A percentile compares a stretch with the other conserved stretches of the same genome.
Conservation (phyloP, 2,113 vertebrate genomes). For the Girardinichthys multiradiatus region DNA sequence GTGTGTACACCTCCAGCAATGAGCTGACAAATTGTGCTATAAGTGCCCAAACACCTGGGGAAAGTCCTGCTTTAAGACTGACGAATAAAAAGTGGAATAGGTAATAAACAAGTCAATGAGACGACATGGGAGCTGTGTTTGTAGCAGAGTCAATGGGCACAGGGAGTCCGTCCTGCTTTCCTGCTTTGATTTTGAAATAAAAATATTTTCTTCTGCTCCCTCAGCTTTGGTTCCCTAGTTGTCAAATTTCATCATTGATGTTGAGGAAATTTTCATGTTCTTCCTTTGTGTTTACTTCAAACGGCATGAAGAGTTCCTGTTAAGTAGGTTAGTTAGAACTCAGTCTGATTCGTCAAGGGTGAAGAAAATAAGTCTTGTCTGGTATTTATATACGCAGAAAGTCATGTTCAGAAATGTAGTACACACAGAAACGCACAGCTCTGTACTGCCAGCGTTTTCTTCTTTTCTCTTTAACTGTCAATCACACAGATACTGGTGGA, state of each 20-base stretch:
- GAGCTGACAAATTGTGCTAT: conserved; percentile 49
- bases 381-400: conserved; percentile 11
- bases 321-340: conserved; percentile 33
- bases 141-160: conserved; percentile 12
- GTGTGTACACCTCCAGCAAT: conserved; percentile 34
- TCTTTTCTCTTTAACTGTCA: conserved; percentile 29
- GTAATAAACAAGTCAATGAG: conserved; percentile 54
- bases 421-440: conserved; percentile 3
- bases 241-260: conserved; percentile 38
- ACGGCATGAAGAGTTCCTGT: conserved; percentile 17
- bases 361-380: conserved; percentile 23
- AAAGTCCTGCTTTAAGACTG: conserved; percentile 44
- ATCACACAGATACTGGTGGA: conserved; percentile 15
- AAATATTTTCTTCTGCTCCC: conserved; percentile 25
- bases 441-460: not conserved
- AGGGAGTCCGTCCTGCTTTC: conserved; percentile 13
- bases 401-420: conserved; percentile 24
- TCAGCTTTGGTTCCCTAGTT: conserved; percentile 26
- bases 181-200: conserved; percentile 31
- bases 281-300: conserved; percentile 25
- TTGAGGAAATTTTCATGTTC: conserved; percentile 16
- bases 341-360: conserved; percentile 41
- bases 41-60: conserved; percentile 32
- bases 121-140: conserved; percentile 14
- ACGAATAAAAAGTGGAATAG: conserved; percentile 34